Base-by-base conservation (phyloP, 92 coral and sea anemone species). In the Phenganax stokvisi region DNA sequence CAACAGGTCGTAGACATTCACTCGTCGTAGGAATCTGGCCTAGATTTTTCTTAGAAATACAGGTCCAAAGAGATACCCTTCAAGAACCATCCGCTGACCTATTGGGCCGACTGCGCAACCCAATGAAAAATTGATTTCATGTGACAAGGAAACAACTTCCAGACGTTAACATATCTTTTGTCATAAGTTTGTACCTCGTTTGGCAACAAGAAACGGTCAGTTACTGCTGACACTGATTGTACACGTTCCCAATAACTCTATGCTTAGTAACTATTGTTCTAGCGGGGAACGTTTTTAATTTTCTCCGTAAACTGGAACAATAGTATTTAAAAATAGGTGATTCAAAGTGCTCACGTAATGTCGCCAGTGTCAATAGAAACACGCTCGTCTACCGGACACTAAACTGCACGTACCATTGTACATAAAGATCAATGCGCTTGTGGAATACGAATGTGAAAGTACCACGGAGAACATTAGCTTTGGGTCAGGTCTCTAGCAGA, bases 1-100 rank as follows among this genome's bases (percentile, higher is more conserved):
- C 99, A 96, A 81, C 86, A 97, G 51, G 97, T 96, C 76, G 92
- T 96, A 91, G 99, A 96, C 77, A 96, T 96, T 93, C 99, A 96
- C 74, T 96, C 99, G 83, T 63, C 83, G 62, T 31, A 77, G 66
- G 66, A 60, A 31, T 47, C 16, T 59, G 74, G 54, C 73, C 53
- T 13, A 30, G 13, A 52, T 17, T 53, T 12, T 68, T 28, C 73
- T 53, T 68, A 68, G 54, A 68, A 37, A 68, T 16, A 30, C 53
- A 68, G 17, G 47, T 9, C 29, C 31, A n/a, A 37, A 30, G 47
- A 30, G 73, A 53, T 68, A 68, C 52, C 73, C 16, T 68, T 68
- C 53, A n/a, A 37, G 54, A 51, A 68, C 53, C 15, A 53, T 68
- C 16, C 54, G 52, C 73, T 37, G 73, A 68, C 73, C n/a, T 64